Percentiles rank a stretch among this genome's conserved stretches.
These are phyloP conservation scores for Neocrepidodera transversa DNA, from an alignment of 2,888 invertebrate genomes.

Conservation along the genomic window DNA sequence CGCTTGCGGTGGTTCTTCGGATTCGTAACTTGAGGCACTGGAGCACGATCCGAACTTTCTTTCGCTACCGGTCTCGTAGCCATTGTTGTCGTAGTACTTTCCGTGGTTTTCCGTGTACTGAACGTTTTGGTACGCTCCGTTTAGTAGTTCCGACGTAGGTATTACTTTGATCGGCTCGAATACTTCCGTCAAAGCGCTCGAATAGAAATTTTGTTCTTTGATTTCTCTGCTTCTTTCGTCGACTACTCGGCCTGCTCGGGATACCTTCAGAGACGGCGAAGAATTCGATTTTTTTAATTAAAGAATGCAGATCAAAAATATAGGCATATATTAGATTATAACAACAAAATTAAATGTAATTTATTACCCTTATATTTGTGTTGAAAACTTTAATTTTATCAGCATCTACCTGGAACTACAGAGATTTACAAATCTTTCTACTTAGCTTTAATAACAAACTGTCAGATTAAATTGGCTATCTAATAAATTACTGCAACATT, in stretches of 20 bases:
- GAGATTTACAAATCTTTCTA: too few relatives aligned
- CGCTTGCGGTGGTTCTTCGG: conserved; percentile 48
- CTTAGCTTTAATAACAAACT: too few relatives aligned
- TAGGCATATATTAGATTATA: too few relatives aligned
- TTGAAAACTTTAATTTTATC: too few relatives aligned
- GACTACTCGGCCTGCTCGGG: conserved; percentile 71
- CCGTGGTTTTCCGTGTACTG: conserved; percentile 44
- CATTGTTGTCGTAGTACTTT: conserved; percentile 53
- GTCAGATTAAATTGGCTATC: too few relatives aligned
- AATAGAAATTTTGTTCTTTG: conserved; percentile 75
- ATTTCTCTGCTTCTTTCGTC: conserved; percentile 74
- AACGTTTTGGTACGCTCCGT: conserved; percentile 49
- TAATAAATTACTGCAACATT: too few relatives aligned
- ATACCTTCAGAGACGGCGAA: conserved; percentile 57
- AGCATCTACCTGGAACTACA: too few relatives aligned
- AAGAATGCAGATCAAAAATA: too few relatives aligned
- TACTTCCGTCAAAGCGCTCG: conserved; percentile 71
- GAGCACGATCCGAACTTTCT: conserved; percentile 57
- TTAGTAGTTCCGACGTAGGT: conserved; percentile 55
- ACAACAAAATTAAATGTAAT: too few relatives aligned
- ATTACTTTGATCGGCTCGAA: conserved; percentile 67
- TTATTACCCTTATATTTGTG: too few relatives aligned
- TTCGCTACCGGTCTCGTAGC: conserved; percentile 56
- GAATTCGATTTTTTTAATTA: not conserved
- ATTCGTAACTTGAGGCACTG: conserved; percentile 59